A percentile compares a stretch with the other conserved stretches of the same genome.
Evolutionary conservation across 1,140 invertebrate species (phyloP).

Genomic region (Heliconius melpomene): DNA sequence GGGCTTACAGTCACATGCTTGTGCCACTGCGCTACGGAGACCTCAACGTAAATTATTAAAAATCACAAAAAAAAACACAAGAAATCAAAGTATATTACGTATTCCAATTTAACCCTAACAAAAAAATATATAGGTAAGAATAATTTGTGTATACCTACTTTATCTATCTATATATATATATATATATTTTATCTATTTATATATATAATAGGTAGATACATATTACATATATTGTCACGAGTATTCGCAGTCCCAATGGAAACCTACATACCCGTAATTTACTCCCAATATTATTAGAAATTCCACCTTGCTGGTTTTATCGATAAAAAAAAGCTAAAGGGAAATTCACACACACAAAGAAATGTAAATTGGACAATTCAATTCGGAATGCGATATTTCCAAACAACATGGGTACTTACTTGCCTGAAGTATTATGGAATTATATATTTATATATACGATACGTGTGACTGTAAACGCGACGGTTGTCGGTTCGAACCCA

Average conservation of each 20-base stretch:
- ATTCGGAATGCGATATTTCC: not conserved
- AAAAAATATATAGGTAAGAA: too few species aligned
- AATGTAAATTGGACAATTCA: conserved; percentile 13
- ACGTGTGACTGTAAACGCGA: too few species aligned
- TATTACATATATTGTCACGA: not conserved
- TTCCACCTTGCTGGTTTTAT: not conserved
- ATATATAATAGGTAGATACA: too few species aligned
- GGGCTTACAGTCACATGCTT: too few species aligned
- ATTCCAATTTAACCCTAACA: too few species aligned
- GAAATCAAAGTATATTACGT: too few species aligned
- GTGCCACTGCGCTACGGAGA: too few species aligned
- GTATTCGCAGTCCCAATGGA: not conserved
- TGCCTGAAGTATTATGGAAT: not conserved
- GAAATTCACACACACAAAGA: conserved; percentile 5
- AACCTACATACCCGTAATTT: not conserved
- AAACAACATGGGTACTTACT: not conserved
- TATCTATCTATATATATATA: not conserved
- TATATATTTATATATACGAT: not conserved
- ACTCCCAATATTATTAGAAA: not conserved
- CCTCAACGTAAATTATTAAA: too few species aligned
- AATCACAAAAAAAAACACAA: too few species aligned
- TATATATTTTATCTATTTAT: too few species aligned
- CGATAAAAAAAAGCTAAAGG: conserved; percentile 3
- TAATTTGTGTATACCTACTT: not conserved
- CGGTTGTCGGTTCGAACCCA: not conserved